Percentiles rank a stretch among this genome's conserved stretches.
Evolutionary conservation across 2,113 vertebrate species (phyloP).

Genomic region (Clarias magur): DNA sequence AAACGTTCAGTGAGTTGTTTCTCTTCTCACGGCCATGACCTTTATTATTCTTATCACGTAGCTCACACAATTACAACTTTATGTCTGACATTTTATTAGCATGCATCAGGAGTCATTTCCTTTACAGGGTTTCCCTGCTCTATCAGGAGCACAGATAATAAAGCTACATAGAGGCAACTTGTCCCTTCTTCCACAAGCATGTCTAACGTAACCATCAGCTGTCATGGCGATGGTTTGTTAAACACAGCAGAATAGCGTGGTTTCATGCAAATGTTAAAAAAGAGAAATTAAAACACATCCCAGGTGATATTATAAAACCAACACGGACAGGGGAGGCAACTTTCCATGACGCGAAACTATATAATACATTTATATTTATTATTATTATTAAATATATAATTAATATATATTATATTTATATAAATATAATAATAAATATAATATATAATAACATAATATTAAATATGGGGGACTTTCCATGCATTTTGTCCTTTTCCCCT

Average conservation of each 20-base stretch:
- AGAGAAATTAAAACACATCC: not conserved
- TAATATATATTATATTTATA: no score
- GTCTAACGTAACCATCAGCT: not conserved
- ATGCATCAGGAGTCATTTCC: not conserved
- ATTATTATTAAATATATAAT: no score
- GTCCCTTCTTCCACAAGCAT: not conserved
- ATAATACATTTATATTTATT: no score
- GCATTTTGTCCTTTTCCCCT: no score
- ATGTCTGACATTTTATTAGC: slow-evolving; percentile 10
- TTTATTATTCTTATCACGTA: not conserved
- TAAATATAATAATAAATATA: no score
- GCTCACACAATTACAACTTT: not conserved
- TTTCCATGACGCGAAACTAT: slow-evolving; percentile 24
- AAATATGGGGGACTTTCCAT: no score
- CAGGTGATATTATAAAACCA: not conserved
- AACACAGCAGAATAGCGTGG: not conserved
- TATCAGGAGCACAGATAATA: not conserved
- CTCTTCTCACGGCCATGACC: not conserved
- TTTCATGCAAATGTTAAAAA: not conserved
- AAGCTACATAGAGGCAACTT: not conserved
- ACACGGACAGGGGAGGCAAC: not conserved
- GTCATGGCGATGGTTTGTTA: not conserved
- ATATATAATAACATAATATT: no score
- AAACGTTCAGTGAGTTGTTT: no score
- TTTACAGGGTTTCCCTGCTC: not conserved